Percentiles rank a stretch among this genome's conserved stretches.
These are phyloP conservation scores for Brachionus paranguensis DNA, from an alignment of 1,140 invertebrate species.

Conservation along the genomic window DNA sequence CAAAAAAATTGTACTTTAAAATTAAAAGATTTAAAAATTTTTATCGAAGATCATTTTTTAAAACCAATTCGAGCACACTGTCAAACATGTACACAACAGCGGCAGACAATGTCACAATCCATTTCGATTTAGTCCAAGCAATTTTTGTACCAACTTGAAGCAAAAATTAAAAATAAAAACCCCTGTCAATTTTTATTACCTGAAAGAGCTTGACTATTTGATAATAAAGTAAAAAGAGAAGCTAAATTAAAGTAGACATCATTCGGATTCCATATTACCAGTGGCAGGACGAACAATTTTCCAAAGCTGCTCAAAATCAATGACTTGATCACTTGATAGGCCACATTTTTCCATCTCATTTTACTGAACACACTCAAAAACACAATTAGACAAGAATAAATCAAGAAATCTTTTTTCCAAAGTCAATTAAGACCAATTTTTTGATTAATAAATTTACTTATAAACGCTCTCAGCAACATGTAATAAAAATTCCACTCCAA, in stretches of 20 bases:
- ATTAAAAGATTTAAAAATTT: neutral
- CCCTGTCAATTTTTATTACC: neutral
- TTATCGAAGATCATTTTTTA: neutral
- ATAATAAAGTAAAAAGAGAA: neutral
- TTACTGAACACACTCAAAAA: neutral
- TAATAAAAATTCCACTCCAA: conserved; percentile 39
- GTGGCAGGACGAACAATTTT: conserved; percentile 24
- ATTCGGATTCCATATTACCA: conserved; percentile 37
- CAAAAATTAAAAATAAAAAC: neutral
- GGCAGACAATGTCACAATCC: neutral
- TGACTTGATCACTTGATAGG: neutral
- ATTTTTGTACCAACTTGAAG: neutral
- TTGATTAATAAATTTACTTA: neutral
- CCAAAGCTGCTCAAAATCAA: conserved; percentile 33
- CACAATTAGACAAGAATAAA: neutral
- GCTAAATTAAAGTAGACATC: conserved; percentile 28
- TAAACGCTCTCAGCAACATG: neutral
- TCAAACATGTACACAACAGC: neutral
- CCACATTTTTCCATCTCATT: neutral
- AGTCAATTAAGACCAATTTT: neutral
- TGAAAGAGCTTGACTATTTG: neutral
- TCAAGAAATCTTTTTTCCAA: neutral
- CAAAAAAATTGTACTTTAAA: no score
- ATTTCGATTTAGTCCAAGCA: neutral
- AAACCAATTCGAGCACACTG: neutral